phyloP scores from a whole-genome alignment of 2,113 vertebrate genomes.

The Apodemus sylvaticus region DNA sequence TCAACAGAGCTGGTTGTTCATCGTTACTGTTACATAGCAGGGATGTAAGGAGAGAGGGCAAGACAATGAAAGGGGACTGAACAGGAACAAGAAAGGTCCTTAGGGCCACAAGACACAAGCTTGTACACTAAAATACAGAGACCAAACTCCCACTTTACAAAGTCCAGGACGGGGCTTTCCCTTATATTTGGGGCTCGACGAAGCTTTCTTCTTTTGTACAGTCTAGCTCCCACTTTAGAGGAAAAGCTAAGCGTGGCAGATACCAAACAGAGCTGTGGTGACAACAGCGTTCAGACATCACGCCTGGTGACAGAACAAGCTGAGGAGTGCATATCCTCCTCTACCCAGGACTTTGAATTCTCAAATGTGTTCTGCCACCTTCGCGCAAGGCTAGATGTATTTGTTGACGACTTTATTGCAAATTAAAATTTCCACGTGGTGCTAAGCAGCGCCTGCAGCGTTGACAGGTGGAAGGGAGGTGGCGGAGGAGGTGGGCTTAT shows the following conservation, averaged over 20 bases:
- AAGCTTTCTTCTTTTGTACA: slow-evolving; percentile 18
- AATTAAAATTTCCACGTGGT: slow-evolving; percentile 52
- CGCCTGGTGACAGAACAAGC: slow-evolving; percentile 54
- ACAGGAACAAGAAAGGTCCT: background rate
- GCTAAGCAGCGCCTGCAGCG: slow-evolving; percentile 56
- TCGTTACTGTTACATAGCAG: background rate
- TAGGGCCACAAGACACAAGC: background rate
- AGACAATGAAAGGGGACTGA: background rate
- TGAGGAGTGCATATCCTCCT: slow-evolving; percentile 45
- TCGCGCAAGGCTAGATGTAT: slow-evolving; percentile 49
- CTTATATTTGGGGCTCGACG: background rate
- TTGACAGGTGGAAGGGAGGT: slow-evolving; percentile 62
- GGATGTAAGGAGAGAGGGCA: background rate
- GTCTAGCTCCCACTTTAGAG: slow-evolving; percentile 37
- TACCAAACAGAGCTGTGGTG: background rate
- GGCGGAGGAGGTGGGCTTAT: slow-evolving; percentile 36
- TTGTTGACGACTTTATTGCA: slow-evolving; percentile 41
- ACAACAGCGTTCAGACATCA: slow-evolving; percentile 16
- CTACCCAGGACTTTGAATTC: background rate
- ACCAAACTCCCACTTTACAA: background rate
- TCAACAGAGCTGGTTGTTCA: background rate
- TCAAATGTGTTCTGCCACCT: slow-evolving; percentile 53
- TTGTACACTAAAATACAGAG: background rate
- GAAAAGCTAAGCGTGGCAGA: slow-evolving; percentile 23
- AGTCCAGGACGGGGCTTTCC: slow-evolving; percentile 37